Base-by-base conservation (phyloP, 2,888 invertebrate species). In the Gasteruption jaculator region DNA sequence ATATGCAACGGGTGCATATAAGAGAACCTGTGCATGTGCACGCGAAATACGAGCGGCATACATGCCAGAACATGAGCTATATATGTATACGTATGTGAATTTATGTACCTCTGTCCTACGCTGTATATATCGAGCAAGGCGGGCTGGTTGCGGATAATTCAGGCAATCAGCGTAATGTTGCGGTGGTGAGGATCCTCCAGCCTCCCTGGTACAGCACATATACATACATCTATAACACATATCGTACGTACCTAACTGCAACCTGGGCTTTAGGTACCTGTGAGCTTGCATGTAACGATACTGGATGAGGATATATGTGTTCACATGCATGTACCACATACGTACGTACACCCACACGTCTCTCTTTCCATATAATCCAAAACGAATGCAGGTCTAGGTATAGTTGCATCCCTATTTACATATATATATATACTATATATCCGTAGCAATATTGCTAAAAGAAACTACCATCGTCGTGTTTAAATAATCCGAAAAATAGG, bases 121-220 rank as follows among this genome's bases (percentile, higher is more conserved):
- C n/a, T n/a, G n/a, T n/a, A n/a, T n/a, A n/a, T n/a, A 41, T 30
- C 43, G 38, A 22, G 33, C 16, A 26, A 40, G 31, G 16, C 32
- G 46, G 48, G 53, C 59, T 57, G 65, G 65, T 63, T 63, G 61
- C 61, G 65, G 65, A 68, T 68, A 68, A 70, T 68, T 70, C 68
- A 65, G 67, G 67, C 67, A 70, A 70, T 68, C 68, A 68, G 65
- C 63, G 65, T 68, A 68, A 68, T 68, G 68, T 66, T 67, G 68
- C 62, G 57, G 61, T 59, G 54, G 54, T 63, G 65, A 65, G 65
- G 60, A 63, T 60, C 63, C 68, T 67, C 60, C 59, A 61, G 57
- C 57, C 54, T 48, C 47, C 55, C n/a, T n/a, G n/a, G n/a, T n/a
- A n/a, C n/a, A 42, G 37, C n/a, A n/a, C n/a, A n/a, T n/a, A n/a